Percentiles rank a stretch among this genome's conserved stretches.
Conservation (phyloP, 1,140 invertebrate species). For the Oryctes rhinoceros region DNA sequence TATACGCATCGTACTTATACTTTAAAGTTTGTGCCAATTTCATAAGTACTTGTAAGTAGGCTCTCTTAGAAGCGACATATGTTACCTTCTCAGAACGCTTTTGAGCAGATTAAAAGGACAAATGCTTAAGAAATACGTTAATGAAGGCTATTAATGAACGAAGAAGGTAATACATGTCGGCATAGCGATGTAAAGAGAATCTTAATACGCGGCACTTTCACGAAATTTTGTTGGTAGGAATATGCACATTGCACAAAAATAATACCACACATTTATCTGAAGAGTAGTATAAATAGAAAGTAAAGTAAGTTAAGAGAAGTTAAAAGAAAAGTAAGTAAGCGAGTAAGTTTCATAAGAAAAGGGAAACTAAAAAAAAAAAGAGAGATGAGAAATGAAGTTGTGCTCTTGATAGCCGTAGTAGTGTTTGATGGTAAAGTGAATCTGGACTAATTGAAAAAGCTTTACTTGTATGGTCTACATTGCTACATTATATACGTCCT, state of each 20-base stretch:
- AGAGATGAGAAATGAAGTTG: constrained; percentile 32
- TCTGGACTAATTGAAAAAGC: constrained; percentile 38
- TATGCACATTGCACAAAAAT: constrained; percentile 53
- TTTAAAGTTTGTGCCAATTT: background rate
- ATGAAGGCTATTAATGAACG: background rate
- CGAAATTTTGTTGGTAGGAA: constrained; percentile 10
- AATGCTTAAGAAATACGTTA: background rate
- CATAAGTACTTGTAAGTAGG: background rate
- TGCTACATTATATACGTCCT: constrained; percentile 30
- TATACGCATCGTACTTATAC: background rate
- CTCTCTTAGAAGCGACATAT: background rate
- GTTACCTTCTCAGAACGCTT: constrained; percentile 1
- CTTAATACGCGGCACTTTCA: background rate
- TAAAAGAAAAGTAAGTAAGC: background rate
- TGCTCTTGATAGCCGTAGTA: constrained; percentile 29
- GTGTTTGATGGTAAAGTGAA: constrained; percentile 33
- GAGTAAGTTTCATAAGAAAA: background rate
- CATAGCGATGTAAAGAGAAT: background rate
- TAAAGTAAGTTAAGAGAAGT: background rate
- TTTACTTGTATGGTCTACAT: constrained; percentile 37
- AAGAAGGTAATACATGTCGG: constrained; percentile 5
- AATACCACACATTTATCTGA: constrained; percentile 39
- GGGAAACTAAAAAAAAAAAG: constrained; percentile 24
- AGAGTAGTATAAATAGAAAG: constrained; percentile 38
- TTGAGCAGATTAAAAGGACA: background rate